Evolutionary conservation across 2,797 vertebrate species (phyloP), one percentile per base, ranked within the genome.

Genomic region (Dicrostonyx torquatus): DNA sequence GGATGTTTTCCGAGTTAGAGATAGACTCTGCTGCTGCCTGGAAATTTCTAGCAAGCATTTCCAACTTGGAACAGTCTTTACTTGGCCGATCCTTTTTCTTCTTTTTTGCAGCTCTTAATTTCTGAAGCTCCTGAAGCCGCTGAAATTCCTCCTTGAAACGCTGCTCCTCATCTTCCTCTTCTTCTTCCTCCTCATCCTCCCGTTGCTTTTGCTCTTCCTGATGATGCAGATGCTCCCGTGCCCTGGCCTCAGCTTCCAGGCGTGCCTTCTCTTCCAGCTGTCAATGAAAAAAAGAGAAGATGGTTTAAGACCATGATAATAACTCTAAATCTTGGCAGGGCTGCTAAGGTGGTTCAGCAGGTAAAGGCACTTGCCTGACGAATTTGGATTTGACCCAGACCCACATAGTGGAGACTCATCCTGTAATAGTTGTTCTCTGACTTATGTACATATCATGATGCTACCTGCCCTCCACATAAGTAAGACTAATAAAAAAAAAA

Each of bases 211-310:
- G 99, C 73, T 99, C 99, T 94, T 99, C 98, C 34, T 99, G 97
- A 91, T 98, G 98, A 90, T 99, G 99, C 95, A 99, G 98, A 18
- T 98, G 97, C 96, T 99, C 99, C 76, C 98, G 98, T 95, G 99
- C 99, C 45, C 99, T 98, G 87, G 99, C 99, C 97, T 99, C 99
- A 0, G 99, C 99, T 98, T 99, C 99, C 70, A 99, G 97, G 34
- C 99, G 99, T 5, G 99, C 99, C 97, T 99, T 99, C 97, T 99
- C 99, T 97, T 99, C 99, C 97, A 99, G 98, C 99, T 99, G 97
- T 75, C 55, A 1, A 14, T 0, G 31, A 0, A 3, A n/a, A 73
- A 13, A 92, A 94, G 95, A 88, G 92, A 64, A 91, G 87, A 31
- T 60, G 17, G 5, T 55, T 92, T 89, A 80, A 45, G 88, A 94